Percentiles rank a stretch among this genome's conserved stretches.
These are phyloP conservation scores for Engraulis encrasicolus DNA, from an alignment of 2,113 vertebrate genomes.

Conservation along the genomic window DNA sequence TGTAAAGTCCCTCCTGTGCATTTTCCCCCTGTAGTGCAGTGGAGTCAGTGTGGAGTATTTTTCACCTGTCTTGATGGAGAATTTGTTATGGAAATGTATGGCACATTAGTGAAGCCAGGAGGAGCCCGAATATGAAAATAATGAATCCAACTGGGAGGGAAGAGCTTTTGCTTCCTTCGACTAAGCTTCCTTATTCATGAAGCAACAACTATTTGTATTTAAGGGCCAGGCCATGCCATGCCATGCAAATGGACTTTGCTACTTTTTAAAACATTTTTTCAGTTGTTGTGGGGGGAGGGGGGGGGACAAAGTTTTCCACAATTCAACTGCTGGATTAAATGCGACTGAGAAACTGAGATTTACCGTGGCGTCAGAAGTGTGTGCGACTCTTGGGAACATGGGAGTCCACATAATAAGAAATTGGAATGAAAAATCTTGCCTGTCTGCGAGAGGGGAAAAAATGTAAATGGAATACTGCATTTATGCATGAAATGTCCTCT, in stretches of 20 bases:
- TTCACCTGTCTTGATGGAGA: slow-evolving; percentile 72
- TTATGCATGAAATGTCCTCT: not conserved
- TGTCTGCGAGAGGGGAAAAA: not conserved
- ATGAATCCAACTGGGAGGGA: slow-evolving; percentile 62
- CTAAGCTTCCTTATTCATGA: slow-evolving; percentile 63
- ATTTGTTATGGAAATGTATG: slow-evolving; percentile 68
- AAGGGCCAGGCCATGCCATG: slow-evolving; percentile 50
- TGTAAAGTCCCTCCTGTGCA: slow-evolving; percentile 73
- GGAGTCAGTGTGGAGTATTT: too few relatives aligned
- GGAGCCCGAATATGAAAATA: slow-evolving; percentile 60
- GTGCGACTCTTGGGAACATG: not conserved
- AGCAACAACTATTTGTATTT: slow-evolving; percentile 66
- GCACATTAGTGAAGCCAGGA: slow-evolving; percentile 66
- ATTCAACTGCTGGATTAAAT: not conserved
- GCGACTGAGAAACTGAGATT: not conserved
- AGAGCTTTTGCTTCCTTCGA: too few relatives aligned
- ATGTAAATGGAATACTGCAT: not conserved
- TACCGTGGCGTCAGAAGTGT: not conserved
- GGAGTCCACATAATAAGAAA: not conserved
- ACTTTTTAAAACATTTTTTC: not conserved
- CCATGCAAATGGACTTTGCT: slow-evolving; percentile 15
- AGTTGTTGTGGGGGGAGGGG: not conserved
- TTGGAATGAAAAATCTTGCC: slow-evolving; percentile 1
- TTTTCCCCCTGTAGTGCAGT: slow-evolving; percentile 68
- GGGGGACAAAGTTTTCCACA: not conserved